Conservation (phyloP, 2,888 invertebrate genomes). For the Anodontia alba region DNA sequence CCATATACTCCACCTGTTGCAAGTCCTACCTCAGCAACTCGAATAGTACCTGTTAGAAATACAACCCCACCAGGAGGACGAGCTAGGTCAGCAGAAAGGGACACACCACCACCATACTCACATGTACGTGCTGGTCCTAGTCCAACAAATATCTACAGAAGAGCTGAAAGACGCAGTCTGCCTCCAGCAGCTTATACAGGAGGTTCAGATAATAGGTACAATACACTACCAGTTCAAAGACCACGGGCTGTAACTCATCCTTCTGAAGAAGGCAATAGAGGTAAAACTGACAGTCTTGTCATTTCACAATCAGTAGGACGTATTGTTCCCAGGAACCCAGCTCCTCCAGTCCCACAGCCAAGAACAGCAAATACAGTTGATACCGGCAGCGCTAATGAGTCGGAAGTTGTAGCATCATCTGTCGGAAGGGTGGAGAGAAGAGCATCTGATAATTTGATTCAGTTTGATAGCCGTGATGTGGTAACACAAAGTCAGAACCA, state of each 20-base stretch:
- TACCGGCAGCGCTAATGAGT: background rate
- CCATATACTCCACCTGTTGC: conserved; percentile 51
- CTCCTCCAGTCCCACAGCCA: background rate
- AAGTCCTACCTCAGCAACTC: background rate
- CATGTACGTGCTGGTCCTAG: background rate
- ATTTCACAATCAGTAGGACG: background rate
- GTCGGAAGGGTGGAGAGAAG: background rate
- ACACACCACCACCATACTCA: background rate
- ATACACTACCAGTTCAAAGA: background rate
- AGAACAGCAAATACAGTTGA: background rate
- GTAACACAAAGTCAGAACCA: conserved; percentile 6
- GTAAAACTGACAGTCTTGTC: background rate
- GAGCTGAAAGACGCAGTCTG: background rate
- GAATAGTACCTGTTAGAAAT: conserved; percentile 5
- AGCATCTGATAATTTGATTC: background rate
- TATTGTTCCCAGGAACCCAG: background rate
- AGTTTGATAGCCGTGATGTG: background rate
- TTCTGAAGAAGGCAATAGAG: background rate
- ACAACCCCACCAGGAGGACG: background rate
- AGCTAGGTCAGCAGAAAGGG: background rate
- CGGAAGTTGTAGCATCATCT: background rate
- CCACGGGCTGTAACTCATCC: background rate
- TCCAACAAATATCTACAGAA: background rate
- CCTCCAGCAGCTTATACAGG: background rate
- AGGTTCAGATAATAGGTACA: background rate